Percentiles rank a stretch among this genome's conserved stretches.
Evolutionary conservation across 2,797 vertebrate species (phyloP).

Genomic region (Poecile montanus): DNA sequence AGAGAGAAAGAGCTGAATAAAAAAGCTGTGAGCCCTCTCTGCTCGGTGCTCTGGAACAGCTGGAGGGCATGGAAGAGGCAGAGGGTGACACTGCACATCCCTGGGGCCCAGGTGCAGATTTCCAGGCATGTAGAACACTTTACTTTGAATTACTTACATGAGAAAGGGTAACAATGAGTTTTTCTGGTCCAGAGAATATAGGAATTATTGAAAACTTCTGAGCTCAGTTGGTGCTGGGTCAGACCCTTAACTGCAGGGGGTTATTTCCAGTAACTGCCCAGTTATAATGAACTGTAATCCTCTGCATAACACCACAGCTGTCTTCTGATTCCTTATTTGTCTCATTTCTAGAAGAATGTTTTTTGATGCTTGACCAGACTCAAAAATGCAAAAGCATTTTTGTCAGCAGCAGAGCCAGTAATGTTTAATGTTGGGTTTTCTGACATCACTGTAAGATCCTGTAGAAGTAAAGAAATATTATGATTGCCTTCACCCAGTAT

Average conservation of each 20-base stretch:
- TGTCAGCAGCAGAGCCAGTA: neutral
- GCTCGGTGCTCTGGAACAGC: neutral
- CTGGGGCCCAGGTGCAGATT: neutral
- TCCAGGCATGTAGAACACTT: neutral
- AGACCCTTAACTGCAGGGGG: neutral
- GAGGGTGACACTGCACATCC: neutral
- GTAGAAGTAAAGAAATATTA: neutral
- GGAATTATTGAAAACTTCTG: neutral
- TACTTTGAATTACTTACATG: neutral
- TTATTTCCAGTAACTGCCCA: neutral
- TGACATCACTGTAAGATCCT: neutral
- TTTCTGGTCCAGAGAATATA: neutral
- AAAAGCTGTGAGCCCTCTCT: neutral
- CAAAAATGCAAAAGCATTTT: neutral
- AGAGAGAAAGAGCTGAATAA: neutral
- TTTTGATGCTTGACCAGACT: neutral
- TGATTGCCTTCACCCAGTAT: neutral
- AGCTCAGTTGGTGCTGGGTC: neutral
- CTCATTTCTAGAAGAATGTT: neutral
- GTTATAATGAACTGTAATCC: neutral
- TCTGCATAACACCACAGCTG: neutral
- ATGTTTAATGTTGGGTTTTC: neutral
- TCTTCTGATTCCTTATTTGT: neutral
- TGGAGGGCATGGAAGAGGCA: neutral
- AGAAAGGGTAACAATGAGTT: neutral